These are phyloP conservation scores for Apotomis turbidana DNA, from an alignment of 2,888 invertebrate species.

Conservation along the genomic window DNA sequence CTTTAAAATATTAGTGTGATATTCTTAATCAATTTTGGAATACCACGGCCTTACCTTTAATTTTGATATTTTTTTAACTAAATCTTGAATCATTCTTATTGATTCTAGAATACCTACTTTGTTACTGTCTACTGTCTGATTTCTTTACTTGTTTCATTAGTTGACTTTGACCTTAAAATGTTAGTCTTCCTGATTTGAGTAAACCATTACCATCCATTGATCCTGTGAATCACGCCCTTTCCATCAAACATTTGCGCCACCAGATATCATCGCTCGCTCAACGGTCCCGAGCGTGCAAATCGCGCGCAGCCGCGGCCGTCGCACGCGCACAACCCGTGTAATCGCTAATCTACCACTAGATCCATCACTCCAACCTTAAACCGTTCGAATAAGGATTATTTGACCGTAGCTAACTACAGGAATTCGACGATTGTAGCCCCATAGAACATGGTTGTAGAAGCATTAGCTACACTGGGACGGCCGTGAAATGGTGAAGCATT, in stretches of 20 bases:
- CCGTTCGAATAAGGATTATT: conserved; percentile 14
- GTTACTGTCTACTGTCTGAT: no score
- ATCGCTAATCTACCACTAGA: conserved; percentile 52
- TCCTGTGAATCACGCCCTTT: conserved; percentile 13
- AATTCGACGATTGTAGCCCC: conserved; percentile 28
- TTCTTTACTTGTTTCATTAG: no score
- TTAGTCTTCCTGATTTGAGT: neutral
- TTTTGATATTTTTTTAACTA: no score
- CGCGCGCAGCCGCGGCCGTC: conserved; percentile 41
- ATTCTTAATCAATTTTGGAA: no score
- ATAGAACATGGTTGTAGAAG: conserved; percentile 28
- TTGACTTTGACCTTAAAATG: no score
- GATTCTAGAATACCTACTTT: no score
- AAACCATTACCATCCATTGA: conserved; percentile 14
- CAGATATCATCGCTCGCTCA: conserved; percentile 27
- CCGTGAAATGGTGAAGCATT: conserved; percentile 31
- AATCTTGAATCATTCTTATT: no score
- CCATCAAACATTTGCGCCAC: conserved; percentile 17
- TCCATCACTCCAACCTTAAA: conserved; percentile 21
- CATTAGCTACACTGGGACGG: conserved; percentile 27
- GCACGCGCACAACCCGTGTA: conserved; percentile 53
- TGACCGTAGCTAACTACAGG: neutral
- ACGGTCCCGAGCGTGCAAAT: conserved; percentile 38
- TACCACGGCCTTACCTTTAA: no score
- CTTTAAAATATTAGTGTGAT: no score